Evolutionary conservation across 1,140 invertebrate species (phyloP), one percentile per base, ranked within the genome.

Genomic region (Pogonomyrmex barbatus): DNA sequence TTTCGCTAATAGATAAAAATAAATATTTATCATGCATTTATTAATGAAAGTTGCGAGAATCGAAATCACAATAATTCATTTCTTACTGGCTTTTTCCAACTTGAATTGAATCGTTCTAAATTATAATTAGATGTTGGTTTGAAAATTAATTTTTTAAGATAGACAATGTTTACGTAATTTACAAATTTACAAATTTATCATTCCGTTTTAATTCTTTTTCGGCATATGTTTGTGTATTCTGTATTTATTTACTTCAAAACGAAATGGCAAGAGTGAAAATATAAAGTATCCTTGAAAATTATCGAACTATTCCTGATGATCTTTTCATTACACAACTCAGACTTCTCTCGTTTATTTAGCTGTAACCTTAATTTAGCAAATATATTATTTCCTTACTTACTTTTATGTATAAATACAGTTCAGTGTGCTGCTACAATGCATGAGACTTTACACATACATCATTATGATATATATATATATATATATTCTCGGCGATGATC

Each of bases 401-500:
- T 91, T 92, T 89, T 92, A 90, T 91, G 89, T 89, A 90, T 90
- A 91, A 91, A 91, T 91, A 91, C 90, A 91, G 84, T 88, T 71
- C 68, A 56, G 42, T 58, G 52, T 67, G 75, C 33, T 78, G 62
- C 52, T 85, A 68, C n/a, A 85, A 79, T 58, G 83, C 62, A 60
- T 33, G 42, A 73, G 9, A 73, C 42, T 82, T 82, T 12, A n/a
- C 68, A 50, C 24, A 68, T 30, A 68, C 12, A 33, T 85, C 60
- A 60, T 56, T 47, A 52, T 30, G 33, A 78, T 47, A 39, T 63
- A 39, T 70, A 56, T 52, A 54, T 82, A 58, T 52, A 79, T 79
- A 52, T 24, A 24, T 24, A 70, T 33, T 42, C 14, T 12, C 30
- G 58, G 6, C 45, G 45, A 58, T 17, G 71, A 47, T 56, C 17